Evolutionary conservation across 2,888 invertebrate genomes (phyloP).

Genomic region (Dione juno): DNA sequence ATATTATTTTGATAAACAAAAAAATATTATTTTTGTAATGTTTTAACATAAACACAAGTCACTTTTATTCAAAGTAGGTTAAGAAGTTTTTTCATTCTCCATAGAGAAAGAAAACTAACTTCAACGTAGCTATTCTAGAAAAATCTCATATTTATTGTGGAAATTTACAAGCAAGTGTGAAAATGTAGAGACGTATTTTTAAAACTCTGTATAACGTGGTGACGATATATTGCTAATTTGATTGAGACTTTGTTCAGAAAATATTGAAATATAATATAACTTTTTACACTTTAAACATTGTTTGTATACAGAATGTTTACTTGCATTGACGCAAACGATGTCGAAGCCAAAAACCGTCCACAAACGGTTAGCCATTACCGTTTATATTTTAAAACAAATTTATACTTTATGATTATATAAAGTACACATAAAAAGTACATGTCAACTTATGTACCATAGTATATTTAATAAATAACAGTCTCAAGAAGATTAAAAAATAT

Average conservation of each 20-base stretch:
- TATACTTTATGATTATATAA: neutral
- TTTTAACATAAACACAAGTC: neutral
- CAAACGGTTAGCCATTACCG: neutral
- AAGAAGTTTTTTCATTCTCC: constrained; percentile 44
- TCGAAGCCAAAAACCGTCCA: constrained; percentile 1
- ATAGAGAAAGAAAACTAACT: constrained; percentile 43
- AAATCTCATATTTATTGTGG: constrained; percentile 7
- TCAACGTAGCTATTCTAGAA: constrained; percentile 4
- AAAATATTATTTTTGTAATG: neutral
- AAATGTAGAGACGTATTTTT: neutral
- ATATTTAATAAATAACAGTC: no score
- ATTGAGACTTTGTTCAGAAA: constrained; percentile 1
- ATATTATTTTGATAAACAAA: neutral
- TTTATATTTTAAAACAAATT: neutral
- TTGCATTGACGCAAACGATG: neutral
- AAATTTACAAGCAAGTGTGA: constrained; percentile 4
- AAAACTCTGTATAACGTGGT: neutral
- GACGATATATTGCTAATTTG: neutral
- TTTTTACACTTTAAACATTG: neutral
- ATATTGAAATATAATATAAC: neutral
- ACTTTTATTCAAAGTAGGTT: constrained; percentile 3
- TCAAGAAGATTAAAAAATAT: no score
- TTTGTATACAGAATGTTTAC: neutral
- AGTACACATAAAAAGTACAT: neutral
- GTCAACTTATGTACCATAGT: neutral